Base-by-base conservation (phyloP, 2,113 vertebrate species). In the Strix uralensis region DNA sequence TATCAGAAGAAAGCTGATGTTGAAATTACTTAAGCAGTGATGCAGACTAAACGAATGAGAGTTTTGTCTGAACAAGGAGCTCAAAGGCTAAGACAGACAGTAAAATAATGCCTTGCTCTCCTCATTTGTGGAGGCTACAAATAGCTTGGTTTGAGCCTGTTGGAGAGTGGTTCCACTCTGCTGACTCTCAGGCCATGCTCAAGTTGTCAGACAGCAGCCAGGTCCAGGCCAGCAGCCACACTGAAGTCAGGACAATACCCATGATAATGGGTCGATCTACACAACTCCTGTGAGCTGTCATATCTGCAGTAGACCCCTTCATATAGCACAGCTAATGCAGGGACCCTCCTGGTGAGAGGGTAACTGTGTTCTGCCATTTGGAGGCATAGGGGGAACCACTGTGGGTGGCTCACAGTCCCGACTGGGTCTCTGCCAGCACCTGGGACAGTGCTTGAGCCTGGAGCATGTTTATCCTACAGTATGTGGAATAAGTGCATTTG, bases 211-310 rank as follows among this genome's bases (percentile, higher is more conserved):
- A 5, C 10, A 27, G 16, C 18, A 57, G 26, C 16, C 42, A 70
- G 42, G 27, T 51, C 44, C 1, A 1, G 38, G 34, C 46, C 40
- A 54, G 52, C 17, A 55, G n/a, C 40, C 54, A n/a, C 1, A 2
- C 2, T n/a, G 30, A 36, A 0, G 2, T 61, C 38, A 44, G 78
- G 42, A 73, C 49, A 78, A 77, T 26, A 32, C 8, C 22, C 0
- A 0, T 21, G 22, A 26, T 11, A 61, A 44, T 3, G 26, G 5
- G 9, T 25, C 0, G 1, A 62, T 67, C n/a, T 23, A 34, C 10
- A 34, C 15, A 80, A 8, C 32, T 73, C 34, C 15, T 34, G 22
- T 25, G 34, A 71, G 20, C 17, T 71, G 25, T 17, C 0, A 0
- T 34, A 36, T 59, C 46, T 71, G 57, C 20, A 40, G 34, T 29